phyloP scores from a whole-genome alignment of 2,113 vertebrate genomes.

The Numida meleagris region DNA sequence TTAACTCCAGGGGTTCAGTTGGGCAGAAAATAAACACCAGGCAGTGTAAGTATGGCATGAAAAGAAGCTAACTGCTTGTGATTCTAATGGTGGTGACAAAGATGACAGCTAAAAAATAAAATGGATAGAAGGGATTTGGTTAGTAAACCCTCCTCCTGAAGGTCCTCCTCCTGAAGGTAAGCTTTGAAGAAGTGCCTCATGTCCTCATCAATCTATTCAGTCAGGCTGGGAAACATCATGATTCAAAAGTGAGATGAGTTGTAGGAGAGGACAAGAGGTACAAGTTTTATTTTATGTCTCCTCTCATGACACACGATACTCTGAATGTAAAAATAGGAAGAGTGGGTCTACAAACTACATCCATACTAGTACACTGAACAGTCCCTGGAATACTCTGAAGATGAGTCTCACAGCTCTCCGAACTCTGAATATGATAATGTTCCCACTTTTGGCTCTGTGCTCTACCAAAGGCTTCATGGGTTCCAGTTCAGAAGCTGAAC shows the following conservation, averaged over 20 bases:
- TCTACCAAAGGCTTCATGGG: not conserved
- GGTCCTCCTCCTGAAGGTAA: not conserved
- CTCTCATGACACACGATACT: rapidly evolving
- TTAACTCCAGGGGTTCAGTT: not conserved
- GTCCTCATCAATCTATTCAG: not conserved
- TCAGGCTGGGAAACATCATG: not conserved
- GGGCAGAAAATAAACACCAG: not conserved
- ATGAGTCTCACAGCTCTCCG: not conserved
- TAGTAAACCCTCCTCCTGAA: not conserved
- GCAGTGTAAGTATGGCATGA: not conserved
- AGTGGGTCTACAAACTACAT: not conserved
- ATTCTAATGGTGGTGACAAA: not conserved
- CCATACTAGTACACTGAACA: not conserved
- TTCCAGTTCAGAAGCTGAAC: not conserved
- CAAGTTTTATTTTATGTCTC: not conserved
- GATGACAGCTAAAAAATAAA: not conserved
- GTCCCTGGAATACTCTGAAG: not conserved
- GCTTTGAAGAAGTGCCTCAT: not conserved
- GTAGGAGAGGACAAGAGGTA: not conserved
- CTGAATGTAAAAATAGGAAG: not conserved
- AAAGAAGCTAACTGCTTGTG: not conserved
- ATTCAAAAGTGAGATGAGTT: not conserved
- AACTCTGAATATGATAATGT: not conserved
- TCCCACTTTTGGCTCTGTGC: not conserved
- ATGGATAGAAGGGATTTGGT: not conserved